Evolutionary conservation across 2,113 vertebrate genomes (phyloP).

Genomic region (Columba livia): DNA sequence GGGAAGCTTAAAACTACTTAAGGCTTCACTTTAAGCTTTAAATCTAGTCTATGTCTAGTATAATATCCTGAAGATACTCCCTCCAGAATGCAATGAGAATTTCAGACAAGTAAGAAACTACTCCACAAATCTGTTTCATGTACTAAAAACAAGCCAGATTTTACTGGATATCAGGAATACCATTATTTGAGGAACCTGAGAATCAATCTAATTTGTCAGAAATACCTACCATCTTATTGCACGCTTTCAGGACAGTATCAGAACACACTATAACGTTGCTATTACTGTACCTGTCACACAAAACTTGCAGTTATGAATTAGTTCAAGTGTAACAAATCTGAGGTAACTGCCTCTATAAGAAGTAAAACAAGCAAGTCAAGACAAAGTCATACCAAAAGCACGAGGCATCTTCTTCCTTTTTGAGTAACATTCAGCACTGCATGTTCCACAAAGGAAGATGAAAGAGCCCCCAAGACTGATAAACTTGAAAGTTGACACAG

Average conservation of each 20-base stretch:
- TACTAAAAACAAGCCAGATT: neutral
- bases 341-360: neutral
- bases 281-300: neutral
- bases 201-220: neutral
- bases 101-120: conserved; percentile 5
- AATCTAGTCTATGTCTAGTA: neutral
- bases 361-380: neutral
- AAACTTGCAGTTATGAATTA: neutral
- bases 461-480: neutral
- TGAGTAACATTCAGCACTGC: neutral
- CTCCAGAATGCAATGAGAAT: neutral
- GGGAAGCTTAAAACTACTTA: conserved; percentile 49
- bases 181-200: neutral
- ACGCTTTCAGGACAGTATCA: neutral
- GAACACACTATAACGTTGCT: neutral
- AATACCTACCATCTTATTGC: neutral
- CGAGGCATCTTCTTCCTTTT: neutral
- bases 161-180: neutral
- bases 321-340: neutral
- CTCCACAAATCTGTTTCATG: neutral
- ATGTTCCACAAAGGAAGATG: conserved; percentile 2
- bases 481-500: neutral
- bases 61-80: neutral
- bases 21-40: conserved; percentile 23
- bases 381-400: neutral